Evolutionary conservation across 1,140 invertebrate species (phyloP).

Genomic region (Sycophila sp.): DNA sequence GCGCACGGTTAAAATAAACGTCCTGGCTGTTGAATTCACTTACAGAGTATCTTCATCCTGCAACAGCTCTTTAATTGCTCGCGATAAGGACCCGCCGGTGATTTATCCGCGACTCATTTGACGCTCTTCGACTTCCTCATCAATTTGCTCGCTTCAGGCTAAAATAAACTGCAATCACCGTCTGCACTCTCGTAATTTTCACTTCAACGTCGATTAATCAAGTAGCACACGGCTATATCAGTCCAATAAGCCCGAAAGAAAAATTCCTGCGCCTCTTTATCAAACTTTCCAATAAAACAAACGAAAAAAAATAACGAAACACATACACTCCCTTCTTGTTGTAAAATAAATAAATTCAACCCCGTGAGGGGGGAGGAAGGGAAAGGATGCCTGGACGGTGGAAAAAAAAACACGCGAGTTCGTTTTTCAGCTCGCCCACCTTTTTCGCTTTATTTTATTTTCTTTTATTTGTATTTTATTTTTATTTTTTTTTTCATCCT

Average conservation of each 20-base stretch:
- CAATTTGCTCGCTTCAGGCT: constrained; percentile 27
- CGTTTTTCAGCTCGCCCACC: background rate
- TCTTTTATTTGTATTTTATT: background rate
- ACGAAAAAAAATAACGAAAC: background rate
- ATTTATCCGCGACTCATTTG: constrained; percentile 8
- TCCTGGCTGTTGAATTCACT: no score
- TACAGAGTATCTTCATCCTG: no score
- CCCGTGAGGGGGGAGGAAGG: background rate
- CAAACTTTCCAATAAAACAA: constrained; percentile 10
- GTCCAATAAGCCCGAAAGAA: background rate
- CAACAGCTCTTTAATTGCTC: no score
- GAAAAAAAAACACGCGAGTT: constrained; percentile 22
- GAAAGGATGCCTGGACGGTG: no score
- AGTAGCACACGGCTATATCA: constrained; percentile 2
- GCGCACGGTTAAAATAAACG: no score
- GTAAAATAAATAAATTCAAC: constrained; percentile 14
- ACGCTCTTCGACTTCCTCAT: background rate
- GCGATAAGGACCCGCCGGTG: no score
- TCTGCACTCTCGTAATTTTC: constrained; percentile 21
- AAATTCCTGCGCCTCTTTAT: constrained; percentile 6
- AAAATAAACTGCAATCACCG: no score
- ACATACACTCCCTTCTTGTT: no score
- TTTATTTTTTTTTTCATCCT: no score
- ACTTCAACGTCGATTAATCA: constrained; percentile 37
- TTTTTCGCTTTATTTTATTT: background rate